Conservation (phyloP, 2,113 vertebrate species). For the human (Homo sapiens) region DNA sequence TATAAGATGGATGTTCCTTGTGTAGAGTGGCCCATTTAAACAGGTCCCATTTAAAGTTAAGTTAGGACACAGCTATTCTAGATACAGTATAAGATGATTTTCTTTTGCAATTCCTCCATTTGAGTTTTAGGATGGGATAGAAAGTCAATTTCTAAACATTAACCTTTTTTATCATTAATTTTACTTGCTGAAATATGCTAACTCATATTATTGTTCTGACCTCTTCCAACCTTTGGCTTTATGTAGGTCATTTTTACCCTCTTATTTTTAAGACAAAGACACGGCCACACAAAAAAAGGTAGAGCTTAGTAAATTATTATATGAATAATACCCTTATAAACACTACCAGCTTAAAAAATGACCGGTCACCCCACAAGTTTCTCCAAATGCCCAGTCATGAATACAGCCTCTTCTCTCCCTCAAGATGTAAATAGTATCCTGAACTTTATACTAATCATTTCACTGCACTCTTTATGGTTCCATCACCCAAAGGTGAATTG, state of each 20-base stretch:
- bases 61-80: neutral
- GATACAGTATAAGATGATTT: neutral
- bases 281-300: neutral
- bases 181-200: slow-evolving; percentile 32
- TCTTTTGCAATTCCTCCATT: neutral
- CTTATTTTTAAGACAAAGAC: slow-evolving; percentile 18
- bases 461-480: neutral
- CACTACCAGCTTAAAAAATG: neutral
- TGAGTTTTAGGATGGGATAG: neutral
- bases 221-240: neutral
- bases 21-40: slow-evolving; percentile 53
- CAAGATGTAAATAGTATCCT: neutral
- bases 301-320: neutral
- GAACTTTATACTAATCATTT: neutral
- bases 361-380: neutral
- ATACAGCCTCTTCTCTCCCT: neutral
- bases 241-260: neutral
- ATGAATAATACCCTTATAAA: neutral
- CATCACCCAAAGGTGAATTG: neutral
- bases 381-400: neutral
- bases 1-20: slow-evolving; percentile 56
- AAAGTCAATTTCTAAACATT: neutral
- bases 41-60: neutral
- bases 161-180: slow-evolving; percentile 22
- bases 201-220: slow-evolving; percentile 39